phyloP scores from a whole-genome alignment of 2,888 invertebrate genomes.

The Fissipunctia ypsillon region DNA sequence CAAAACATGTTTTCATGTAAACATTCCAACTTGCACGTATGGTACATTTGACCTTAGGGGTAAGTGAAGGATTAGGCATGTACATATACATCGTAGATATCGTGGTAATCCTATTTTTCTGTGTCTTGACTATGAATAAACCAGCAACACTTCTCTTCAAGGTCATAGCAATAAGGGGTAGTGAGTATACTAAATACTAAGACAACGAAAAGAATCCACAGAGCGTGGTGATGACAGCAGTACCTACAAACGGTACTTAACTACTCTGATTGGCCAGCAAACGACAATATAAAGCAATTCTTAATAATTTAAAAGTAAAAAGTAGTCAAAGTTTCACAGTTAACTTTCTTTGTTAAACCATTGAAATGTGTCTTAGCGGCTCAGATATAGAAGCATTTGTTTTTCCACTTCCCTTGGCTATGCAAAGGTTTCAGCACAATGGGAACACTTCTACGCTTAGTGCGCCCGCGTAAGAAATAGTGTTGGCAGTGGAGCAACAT shows the following conservation, averaged over 20 bases:
- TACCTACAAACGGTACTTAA: not conserved
- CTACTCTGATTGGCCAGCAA: not conserved
- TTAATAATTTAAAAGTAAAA: not conserved
- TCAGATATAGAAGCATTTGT: slow-evolving; percentile 70
- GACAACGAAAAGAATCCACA: not conserved
- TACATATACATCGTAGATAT: slow-evolving; percentile 29
- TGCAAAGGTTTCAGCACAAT: slow-evolving; percentile 77
- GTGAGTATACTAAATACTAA: slow-evolving; percentile 8
- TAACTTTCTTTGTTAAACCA: not conserved
- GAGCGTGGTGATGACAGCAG: not conserved
- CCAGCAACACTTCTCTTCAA: slow-evolving; percentile 6
- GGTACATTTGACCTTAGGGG: slow-evolving; percentile 47
- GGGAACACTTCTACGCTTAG: slow-evolving; percentile 73
- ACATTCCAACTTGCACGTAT: slow-evolving; percentile 60
- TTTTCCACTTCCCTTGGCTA: slow-evolving; percentile 68
- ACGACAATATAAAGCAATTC: not conserved
- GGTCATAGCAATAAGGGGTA: not conserved
- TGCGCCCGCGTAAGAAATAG: slow-evolving; percentile 59
- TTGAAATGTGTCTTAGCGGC: slow-evolving; percentile 46
- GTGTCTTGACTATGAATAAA: slow-evolving; percentile 48
- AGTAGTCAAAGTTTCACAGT: not conserved
- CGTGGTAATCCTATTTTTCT: slow-evolving; percentile 17
- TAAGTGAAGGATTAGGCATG: slow-evolving; percentile 30
- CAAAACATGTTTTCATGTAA: slow-evolving; percentile 73
- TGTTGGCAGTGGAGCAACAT: slow-evolving; percentile 50